Evolutionary conservation across 2,113 vertebrate species (phyloP), one percentile per base, ranked within the genome.

Genomic region (Charina bottae): DNA sequence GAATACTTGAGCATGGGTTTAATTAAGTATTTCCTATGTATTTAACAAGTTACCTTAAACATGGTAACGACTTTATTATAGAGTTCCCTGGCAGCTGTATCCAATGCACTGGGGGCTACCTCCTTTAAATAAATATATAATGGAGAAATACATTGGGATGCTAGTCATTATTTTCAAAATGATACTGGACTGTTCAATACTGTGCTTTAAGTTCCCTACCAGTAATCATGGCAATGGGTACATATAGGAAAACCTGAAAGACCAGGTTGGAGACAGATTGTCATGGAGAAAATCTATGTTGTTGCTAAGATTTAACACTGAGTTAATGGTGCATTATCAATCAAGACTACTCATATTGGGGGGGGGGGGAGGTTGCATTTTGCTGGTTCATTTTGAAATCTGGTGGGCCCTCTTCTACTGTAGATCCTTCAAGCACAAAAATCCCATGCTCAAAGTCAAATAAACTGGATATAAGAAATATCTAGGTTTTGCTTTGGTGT

Each of bases 401-500:
- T 26, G 19, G 9, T 91, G 28, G 17, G 2, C 9, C 26, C 26
- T 78, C 9, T 42, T 12, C 1, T 17, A 24, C 24, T n/a, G 6
- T 33, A 87, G 17, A 33, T 83, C 17, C 33, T 88, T 7, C 54
- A 12, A 8, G 26, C 49, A 72, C n/a, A 88, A 88, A 24, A 83
- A 13, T 24, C 60, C 26, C 33, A 33, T 4, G 28, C 33, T 78
- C 72, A 78, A 42, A n/a, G 72, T 78, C 72, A 78, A 78, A 78
- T 42, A 42, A 78, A 78, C 37, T 78, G 72, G 21, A 59, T 33
- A 49, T 64, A 89, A 91, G 28, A 85, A 93, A 55, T 89, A 9
- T 56, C 19, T 87, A 28, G n/a, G 64, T 88, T 60, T 5, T 90
- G 37, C 46, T 90, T 72, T 90, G n/a, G 42, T 46, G 90, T 72